phyloP scores from a whole-genome alignment of 2,888 invertebrate genomes.

The Sinhomidia bicolor region DNA sequence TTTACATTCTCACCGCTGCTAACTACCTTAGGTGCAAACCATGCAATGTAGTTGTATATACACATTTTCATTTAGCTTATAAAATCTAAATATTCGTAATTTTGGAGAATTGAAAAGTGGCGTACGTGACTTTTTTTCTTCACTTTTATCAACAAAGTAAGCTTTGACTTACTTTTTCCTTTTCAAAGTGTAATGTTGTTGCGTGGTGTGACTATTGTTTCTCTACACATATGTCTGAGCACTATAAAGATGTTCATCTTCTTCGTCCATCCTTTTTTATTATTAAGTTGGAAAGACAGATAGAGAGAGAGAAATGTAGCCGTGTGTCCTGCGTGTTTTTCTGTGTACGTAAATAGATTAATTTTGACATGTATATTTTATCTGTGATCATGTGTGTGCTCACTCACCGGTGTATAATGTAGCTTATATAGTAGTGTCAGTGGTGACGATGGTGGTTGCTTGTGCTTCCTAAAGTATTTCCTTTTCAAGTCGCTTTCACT shows the following conservation, averaged over 20 bases:
- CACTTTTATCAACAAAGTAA: neutral
- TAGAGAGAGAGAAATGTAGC: neutral
- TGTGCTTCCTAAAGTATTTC: constrained; percentile 37
- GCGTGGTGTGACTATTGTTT: neutral
- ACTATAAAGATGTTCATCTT: neutral
- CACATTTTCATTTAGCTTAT: constrained; percentile 41
- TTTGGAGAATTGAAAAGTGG: constrained; percentile 50
- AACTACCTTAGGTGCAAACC: too few relatives aligned
- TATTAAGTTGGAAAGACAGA: neutral
- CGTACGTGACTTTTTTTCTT: constrained; percentile 18
- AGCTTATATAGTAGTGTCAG: constrained; percentile 30
- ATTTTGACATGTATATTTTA: neutral
- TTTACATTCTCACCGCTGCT: too few relatives aligned
- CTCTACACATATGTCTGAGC: neutral
- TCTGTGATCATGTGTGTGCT: neutral
- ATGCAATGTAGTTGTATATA: too few relatives aligned
- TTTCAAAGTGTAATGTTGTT: neutral
- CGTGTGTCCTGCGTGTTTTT: too few relatives aligned
- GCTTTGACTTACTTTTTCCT: constrained; percentile 57
- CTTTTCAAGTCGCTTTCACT: constrained; percentile 4
- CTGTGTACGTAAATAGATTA: neutral
- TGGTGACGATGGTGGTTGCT: constrained; percentile 45
- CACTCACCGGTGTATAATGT: too few relatives aligned
- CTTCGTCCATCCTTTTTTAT: neutral
- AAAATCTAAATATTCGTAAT: constrained; percentile 62